These are phyloP conservation scores for Drosophila borealis DNA, from an alignment of 2,888 invertebrate genomes.

Conservation along the genomic window DNA sequence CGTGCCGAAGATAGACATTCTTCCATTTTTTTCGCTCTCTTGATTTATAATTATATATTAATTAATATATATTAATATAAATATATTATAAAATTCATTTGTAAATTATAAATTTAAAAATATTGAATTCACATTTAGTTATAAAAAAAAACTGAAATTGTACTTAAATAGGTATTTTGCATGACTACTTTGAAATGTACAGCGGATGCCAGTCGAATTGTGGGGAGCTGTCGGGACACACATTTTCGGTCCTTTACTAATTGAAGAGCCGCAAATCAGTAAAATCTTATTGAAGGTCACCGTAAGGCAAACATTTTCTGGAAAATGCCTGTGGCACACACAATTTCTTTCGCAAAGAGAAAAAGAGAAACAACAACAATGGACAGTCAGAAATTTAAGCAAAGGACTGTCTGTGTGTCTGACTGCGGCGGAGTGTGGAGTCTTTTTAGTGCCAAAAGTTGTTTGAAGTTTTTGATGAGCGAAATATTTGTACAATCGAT, in stretches of 20 bases:
- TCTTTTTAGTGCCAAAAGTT: conserved; percentile 12
- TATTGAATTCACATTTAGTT: no score
- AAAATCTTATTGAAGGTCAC: conserved; percentile 10
- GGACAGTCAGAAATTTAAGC: conserved; percentile 2
- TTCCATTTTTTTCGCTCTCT: no score
- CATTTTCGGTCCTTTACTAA: neutral
- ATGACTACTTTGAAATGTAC: neutral
- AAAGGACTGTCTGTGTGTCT: neutral
- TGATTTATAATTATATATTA: no score
- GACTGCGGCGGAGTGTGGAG: no score
- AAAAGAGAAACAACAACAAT: conserved; percentile 2
- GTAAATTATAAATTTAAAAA: no score
- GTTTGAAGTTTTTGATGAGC: conserved; percentile 42
- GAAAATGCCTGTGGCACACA: neutral
- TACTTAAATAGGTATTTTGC: no score
- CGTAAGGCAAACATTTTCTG: conserved; percentile 3
- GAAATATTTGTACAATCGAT: conserved; percentile 50
- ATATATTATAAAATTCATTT: no score
- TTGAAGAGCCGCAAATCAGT: conserved; percentile 8
- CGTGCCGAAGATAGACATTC: no score
- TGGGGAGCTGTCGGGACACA: neutral
- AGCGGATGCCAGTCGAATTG: neutral
- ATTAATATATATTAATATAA: no score
- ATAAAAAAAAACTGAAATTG: no score
- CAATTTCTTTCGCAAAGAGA: neutral